Conservation (phyloP, 2,888 invertebrate genomes). For the Carterocephalus palaemon region DNA sequence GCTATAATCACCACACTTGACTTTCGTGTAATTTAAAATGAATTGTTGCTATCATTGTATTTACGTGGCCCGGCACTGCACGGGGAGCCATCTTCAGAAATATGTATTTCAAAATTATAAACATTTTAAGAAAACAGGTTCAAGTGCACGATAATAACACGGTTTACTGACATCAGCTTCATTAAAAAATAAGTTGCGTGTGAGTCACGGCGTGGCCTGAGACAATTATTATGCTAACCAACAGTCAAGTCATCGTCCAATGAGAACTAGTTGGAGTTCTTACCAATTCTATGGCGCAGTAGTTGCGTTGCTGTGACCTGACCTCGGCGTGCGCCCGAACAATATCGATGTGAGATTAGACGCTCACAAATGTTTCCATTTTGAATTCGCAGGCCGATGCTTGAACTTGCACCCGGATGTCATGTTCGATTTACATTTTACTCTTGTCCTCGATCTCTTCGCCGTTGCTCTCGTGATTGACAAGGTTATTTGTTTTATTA, state of each 20-base stretch:
- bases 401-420: constrained; percentile 74
- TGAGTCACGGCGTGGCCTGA: constrained; percentile 46
- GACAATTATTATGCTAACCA: constrained; percentile 39
- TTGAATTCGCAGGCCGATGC: constrained; percentile 59
- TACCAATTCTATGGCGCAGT: constrained; percentile 21
- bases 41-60: too few species aligned
- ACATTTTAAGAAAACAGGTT: too few species aligned
- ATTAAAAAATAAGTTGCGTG: constrained; percentile 33
- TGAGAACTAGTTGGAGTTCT: constrained; percentile 26
- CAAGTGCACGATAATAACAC: constrained; percentile 5
- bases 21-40: too few species aligned
- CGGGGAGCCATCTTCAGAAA: too few species aligned
- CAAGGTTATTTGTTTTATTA: constrained; percentile 30
- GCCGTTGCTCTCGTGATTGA: constrained; percentile 51
- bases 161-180: constrained; percentile 53
- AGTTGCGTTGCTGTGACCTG: constrained; percentile 64
- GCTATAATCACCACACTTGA: too few species aligned
- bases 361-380: constrained; percentile 67
- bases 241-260: constrained; percentile 40
- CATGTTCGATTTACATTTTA: constrained; percentile 65
- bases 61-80: too few species aligned
- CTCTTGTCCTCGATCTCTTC: constrained; percentile 42
- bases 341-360: constrained; percentile 68
- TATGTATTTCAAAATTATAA: too few species aligned
- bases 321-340: constrained; percentile 58